Percentiles rank a stretch among this genome's conserved stretches.
These are phyloP conservation scores for Centropyge bicolor DNA, from an alignment of 2,797 vertebrate species.

Conservation along the genomic window DNA sequence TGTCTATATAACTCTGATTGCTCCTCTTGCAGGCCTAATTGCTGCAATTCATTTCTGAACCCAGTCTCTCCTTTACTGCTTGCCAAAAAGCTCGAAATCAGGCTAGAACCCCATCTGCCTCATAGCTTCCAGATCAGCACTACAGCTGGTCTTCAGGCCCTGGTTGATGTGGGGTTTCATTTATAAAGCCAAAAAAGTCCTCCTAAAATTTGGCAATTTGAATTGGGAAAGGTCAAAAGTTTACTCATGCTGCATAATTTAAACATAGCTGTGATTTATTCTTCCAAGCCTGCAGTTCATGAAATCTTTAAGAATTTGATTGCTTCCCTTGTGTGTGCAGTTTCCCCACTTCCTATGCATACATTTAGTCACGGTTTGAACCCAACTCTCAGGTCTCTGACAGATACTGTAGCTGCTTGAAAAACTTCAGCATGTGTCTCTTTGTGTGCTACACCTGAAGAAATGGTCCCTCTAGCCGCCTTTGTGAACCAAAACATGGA, in stretches of 20 bases:
- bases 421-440: conserved; percentile 11
- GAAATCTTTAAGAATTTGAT: conserved; percentile 31
- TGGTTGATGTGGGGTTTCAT: conserved; percentile 40
- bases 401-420: conserved; percentile 4
- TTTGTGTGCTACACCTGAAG: conserved; percentile 24
- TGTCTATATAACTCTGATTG: conserved; percentile 34
- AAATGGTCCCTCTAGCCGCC: conserved; percentile 8
- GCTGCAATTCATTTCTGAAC: conserved; percentile 54
- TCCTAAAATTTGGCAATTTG: conserved; percentile 30
- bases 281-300: conserved; percentile 37
- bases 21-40: conserved; percentile 55
- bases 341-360: conserved; percentile 20
- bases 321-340: conserved; percentile 15
- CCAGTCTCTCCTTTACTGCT: conserved; percentile 26
- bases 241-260: conserved; percentile 34
- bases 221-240: conserved; percentile 53
- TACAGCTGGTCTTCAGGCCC: conserved; percentile 58
- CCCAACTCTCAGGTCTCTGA: neutral
- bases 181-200: conserved; percentile 23
- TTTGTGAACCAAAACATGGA: conserved; percentile 36
- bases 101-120: conserved; percentile 63
- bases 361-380: neutral
- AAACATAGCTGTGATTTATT: conserved; percentile 35
- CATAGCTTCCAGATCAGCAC: conserved; percentile 48
- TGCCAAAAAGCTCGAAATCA: conserved; percentile 62